Percentiles rank a stretch among this genome's conserved stretches.
Conservation (phyloP, 2,113 vertebrate genomes). For the Otus sunia region DNA sequence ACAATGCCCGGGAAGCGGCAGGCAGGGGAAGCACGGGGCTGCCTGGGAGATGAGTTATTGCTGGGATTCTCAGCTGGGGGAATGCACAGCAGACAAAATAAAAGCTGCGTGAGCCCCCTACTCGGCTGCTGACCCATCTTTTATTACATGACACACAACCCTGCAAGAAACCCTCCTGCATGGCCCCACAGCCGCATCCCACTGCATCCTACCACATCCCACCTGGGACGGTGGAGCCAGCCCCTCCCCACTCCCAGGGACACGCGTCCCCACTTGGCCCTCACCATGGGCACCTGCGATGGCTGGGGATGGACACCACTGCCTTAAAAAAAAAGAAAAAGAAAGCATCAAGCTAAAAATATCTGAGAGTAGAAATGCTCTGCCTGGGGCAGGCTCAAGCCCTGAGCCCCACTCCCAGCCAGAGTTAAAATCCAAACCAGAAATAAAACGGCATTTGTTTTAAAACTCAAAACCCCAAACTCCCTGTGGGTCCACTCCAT, state of each 20-base stretch:
- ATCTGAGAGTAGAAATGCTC: not conserved
- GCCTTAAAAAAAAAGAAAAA: not conserved
- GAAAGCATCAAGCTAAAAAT: slow-evolving; percentile 37
- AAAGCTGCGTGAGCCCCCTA: not conserved
- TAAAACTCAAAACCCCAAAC: not conserved
- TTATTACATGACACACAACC: slow-evolving; percentile 15
- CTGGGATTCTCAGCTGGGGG: not conserved
- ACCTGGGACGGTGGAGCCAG: not conserved
- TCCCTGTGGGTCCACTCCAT: not conserved
- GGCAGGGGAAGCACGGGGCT: not conserved
- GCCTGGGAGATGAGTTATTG: not conserved
- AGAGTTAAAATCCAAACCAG: slow-evolving; percentile 36
- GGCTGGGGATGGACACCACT: not conserved
- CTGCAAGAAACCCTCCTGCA: not conserved
- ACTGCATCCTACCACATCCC: not conserved
- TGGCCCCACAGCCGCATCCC: not conserved
- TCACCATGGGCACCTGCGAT: rapidly evolving
- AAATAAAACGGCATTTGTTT: not conserved
- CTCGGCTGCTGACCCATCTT: not conserved
- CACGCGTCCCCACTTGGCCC: rapidly evolving
- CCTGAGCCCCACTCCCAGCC: not conserved
- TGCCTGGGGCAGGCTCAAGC: not conserved
- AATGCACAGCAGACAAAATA: not conserved
- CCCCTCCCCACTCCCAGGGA: not conserved
- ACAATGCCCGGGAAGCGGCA: not conserved